Conservation (phyloP, 64 coral and sea anemone species). For the Acropora tenuis region DNA sequence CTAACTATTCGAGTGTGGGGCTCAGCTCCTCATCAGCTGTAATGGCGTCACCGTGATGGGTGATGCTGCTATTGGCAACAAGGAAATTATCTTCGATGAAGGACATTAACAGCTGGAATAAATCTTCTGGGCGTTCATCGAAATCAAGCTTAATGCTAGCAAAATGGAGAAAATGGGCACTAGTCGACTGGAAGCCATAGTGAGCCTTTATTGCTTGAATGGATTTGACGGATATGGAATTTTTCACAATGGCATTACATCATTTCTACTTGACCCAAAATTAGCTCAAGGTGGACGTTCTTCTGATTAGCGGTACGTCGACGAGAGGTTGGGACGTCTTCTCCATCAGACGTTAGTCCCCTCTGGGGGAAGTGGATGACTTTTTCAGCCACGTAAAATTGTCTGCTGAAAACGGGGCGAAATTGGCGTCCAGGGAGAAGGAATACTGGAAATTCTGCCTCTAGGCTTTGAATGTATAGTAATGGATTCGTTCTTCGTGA, state of each 20-base stretch:
- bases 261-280: background rate
- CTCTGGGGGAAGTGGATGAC: background rate
- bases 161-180: conserved; percentile 1
- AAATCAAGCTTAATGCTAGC: background rate
- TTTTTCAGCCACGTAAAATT: conserved; percentile 24
- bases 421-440: conserved; percentile 2
- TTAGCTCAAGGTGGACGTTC: background rate
- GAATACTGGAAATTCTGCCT: conserved; percentile 2
- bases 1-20: conserved; percentile 14
- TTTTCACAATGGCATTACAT: background rate
- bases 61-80: background rate
- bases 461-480: conserved; percentile 12
- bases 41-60: conserved; percentile 12
- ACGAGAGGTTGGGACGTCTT: background rate
- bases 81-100: conserved; percentile 21
- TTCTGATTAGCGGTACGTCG: conserved; percentile 9
- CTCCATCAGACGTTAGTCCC: background rate
- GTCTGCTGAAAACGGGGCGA: background rate
- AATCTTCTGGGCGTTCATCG: conserved; percentile 5
- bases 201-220: background rate
- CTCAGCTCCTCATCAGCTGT: conserved; percentile 1
- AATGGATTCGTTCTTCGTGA: background rate
- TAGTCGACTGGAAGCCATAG: background rate
- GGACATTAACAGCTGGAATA: conserved; percentile 22
- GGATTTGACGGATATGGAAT: background rate